Conservation (phyloP, 2,113 vertebrate species). For the Fregetta grallaria region DNA sequence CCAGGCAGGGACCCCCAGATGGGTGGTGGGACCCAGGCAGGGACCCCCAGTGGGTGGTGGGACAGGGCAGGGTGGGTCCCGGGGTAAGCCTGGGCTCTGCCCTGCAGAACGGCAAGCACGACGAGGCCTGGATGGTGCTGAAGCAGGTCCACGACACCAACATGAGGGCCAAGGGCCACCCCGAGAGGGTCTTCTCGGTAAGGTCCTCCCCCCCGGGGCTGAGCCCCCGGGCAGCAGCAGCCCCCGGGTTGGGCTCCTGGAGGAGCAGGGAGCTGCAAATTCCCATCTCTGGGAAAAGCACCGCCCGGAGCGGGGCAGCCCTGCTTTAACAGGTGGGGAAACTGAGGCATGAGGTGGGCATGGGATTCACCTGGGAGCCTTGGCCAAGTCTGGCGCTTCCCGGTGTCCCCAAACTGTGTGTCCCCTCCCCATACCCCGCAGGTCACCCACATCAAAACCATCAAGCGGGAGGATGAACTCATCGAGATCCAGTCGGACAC, state of each 20-base stretch:
- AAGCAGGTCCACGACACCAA: constrained; percentile 98
- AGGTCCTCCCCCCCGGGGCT: constrained; percentile 1
- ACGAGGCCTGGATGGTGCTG: constrained; percentile 98
- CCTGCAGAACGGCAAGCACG: constrained; percentile 91
- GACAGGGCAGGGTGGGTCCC: rapidly evolving
- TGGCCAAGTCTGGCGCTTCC: rapidly evolving
- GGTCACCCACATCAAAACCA: constrained; percentile 97
- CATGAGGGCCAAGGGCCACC: constrained; percentile 96
- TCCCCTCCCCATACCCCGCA: constrained; percentile 7
- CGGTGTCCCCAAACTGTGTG: rapidly evolving
- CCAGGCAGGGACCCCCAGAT: rapidly evolving
- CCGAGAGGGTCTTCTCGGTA: constrained; percentile 95
- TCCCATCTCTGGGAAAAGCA: neutral
- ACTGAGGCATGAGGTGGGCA: neutral
- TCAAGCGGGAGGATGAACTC: constrained; percentile 92
- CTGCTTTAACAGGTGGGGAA: neutral
- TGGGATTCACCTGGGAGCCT: neutral
- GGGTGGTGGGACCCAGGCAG: neutral
- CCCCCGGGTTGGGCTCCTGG: neutral
- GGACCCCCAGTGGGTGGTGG: neutral
- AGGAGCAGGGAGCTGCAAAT: neutral
- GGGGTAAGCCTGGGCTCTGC: neutral
- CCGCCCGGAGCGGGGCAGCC: rapidly evolving
- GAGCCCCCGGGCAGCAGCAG: neutral
- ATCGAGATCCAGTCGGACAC: constrained; percentile 87